Evolutionary conservation across 2,113 vertebrate genomes (phyloP), one percentile per base, ranked within the genome.

Genomic region (Limanda limanda): DNA sequence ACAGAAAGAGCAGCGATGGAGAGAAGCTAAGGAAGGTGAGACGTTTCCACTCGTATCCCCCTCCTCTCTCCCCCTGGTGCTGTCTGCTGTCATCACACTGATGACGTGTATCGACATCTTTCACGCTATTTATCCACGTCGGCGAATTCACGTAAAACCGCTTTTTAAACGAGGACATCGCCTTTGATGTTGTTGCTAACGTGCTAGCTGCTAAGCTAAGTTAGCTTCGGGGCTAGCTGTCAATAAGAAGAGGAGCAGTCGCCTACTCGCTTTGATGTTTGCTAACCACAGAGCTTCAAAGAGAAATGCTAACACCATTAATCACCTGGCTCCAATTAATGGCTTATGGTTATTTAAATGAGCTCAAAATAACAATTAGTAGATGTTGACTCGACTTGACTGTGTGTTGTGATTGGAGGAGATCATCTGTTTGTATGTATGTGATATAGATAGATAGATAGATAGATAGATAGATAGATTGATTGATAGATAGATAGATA

Each of bases 21-120:
- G 87, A 85, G 72, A 91, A 90, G 89, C 91, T 93, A 88, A 89
- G 88, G 89, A 92, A 92, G 91, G 92, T 92, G 82, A 89, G 90
- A 23, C n/a, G 20, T 27, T 76, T 74, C 1, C 35, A n/a, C 2
- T 15, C 5, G 0, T n/a, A 24, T 83, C 73, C 17, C 3, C 56
- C 11, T 4, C 27, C 31, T 7, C 6, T 4, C 4, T 4, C 27
- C 27, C 3, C 27, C 27, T 18, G 0, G 0, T 11, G 1, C 68
- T 15, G 15, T 1, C 7, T 14, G 21, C 1, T 45, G 2, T 55
- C 2, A 0, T 11, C 7, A 9, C 24, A 42, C 0, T 14, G 1
- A n/a, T 1, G 1, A 0, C 15, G 2, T 56, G 12, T 3, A 24
- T 23, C 5, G 11, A 0, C 54, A 2, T 1, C 24, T 20, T 14